Evolutionary conservation across 1,140 invertebrate genomes (phyloP), one percentile per base, ranked within the genome.

Genomic region (Polyergus mexicanus): DNA sequence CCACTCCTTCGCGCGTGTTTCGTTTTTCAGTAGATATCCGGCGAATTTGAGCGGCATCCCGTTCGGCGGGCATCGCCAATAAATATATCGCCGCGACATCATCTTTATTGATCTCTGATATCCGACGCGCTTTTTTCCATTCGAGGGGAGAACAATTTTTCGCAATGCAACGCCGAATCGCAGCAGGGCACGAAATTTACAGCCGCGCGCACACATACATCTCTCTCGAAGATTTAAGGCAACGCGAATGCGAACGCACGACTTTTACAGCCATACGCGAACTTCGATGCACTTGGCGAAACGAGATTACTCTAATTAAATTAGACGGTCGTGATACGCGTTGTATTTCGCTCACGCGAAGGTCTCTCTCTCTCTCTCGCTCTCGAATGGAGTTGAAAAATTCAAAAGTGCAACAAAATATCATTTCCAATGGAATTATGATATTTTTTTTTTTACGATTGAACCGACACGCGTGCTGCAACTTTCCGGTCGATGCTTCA

Each of bases 11-110:
- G 19, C 22, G 10, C 16, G 32, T 51, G 38, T 78, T 56, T 13
- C 35, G 28, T 44, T 47, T 72, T 63, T 56, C 41, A 16, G 16
- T 32, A 7, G 5, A 38, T 19, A 38, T 19, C n/a, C 58, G 63
- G 28, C 28, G 13, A 86, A 87, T 87, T 71, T 80, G 80, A 80
- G 84, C 63, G 58, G 60, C 68, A 38, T 25, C 38, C 44, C 58
- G 19, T 38, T 54, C 16, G 7, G 8, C 13, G 8, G 16, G 5
- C 16, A 19, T 51, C 25, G 47, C 35, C 77, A 22, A 87, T 87
- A 81, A 87, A 86, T 87, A 86, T 87, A 44, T 28, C 38, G 22
- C 25, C 47, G 54, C 51, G 86, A 71, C 84, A 76, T 66, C 47
- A 51, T 81, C 47, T 22, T 71, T 80, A 80, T 80, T 71, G 65